phyloP scores from a whole-genome alignment of 2,888 invertebrate genomes.

The Plebejus argus region DNA sequence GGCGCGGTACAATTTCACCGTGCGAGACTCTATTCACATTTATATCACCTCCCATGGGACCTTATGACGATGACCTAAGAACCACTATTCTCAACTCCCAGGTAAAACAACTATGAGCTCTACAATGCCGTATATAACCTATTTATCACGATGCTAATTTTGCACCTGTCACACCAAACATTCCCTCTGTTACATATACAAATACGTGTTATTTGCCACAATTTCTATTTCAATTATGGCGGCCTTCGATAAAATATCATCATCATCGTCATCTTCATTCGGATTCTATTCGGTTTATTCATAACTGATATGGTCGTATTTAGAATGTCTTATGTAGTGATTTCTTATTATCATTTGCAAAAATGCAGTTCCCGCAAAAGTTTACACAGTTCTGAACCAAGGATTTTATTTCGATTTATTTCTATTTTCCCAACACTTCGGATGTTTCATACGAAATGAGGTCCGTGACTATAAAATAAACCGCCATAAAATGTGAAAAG shows the following conservation, averaged over 20 bases:
- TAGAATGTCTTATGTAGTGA: too few species aligned
- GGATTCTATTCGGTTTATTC: too few species aligned
- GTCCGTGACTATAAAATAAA: neutral
- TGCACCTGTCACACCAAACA: conserved; percentile 22
- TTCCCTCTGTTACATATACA: neutral
- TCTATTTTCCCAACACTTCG: neutral
- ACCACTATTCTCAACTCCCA: too few species aligned
- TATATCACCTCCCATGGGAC: neutral
- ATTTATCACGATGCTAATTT: conserved; percentile 35
- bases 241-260: neutral
- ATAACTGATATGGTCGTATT: too few species aligned
- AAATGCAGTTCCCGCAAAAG: too few species aligned
- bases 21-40: neutral
- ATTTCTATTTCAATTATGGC: conserved; percentile 25
- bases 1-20: conserved; percentile 1
- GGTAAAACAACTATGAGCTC: neutral
- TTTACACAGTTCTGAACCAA: too few species aligned
- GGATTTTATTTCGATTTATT: neutral
- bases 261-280: neutral
- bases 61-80: neutral
- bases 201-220: conserved; percentile 24
- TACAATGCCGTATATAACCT: conserved; percentile 35
- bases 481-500: neutral
- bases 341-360: too few species aligned
- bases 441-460: neutral